Evolutionary conservation across 2,113 vertebrate genomes (phyloP), one percentile per base, ranked within the genome.

Genomic region (Phoxinus phoxinus): DNA sequence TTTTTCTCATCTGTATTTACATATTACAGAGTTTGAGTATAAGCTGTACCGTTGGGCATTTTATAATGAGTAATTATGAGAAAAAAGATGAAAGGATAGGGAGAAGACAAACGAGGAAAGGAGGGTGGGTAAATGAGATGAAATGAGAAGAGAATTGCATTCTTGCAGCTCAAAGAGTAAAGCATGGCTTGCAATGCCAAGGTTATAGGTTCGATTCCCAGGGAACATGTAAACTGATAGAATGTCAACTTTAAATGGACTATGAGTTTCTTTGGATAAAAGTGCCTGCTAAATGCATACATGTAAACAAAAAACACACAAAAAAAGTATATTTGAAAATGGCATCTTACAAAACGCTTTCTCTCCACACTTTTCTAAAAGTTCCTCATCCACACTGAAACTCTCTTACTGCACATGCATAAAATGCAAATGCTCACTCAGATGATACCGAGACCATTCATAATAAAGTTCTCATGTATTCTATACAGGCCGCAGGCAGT

Each of bases 21-120:
- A 92, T 93, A 89, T 88, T 90, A 89, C 86, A 89, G 69, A 88
- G 86, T 56, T 74, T 25, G 69, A 48, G 81, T 77, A 75, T 87
- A 84, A 89, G 44, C 30, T 46, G 41, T 58, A 74, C 85, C 44
- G 86, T 46, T 58, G 84, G 86, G 81, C 88, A 84, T 89, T 86
- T 92, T 89, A 88, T 89, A 89, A 90, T 85, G 86, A 91, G 21
- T 30, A 89, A 88, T 85, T 83, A 76, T 84, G 35, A 83, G 83
- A 63, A 84, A 87, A 84, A 81, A 46, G 78, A 73, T 73, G 17
- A 74, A 78, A 59, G 84, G 61, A 65, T 53, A 21, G 53, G n/a
- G 72, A 27, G 69, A 82, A 6, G 73, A 75, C 44, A 6, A 37
- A 74, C 13, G 25, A 46, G 41, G 41, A 41, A 73, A 46, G 11